phyloP scores from a whole-genome alignment of 2,113 vertebrate species.

The Zosterops pallidus region DNA sequence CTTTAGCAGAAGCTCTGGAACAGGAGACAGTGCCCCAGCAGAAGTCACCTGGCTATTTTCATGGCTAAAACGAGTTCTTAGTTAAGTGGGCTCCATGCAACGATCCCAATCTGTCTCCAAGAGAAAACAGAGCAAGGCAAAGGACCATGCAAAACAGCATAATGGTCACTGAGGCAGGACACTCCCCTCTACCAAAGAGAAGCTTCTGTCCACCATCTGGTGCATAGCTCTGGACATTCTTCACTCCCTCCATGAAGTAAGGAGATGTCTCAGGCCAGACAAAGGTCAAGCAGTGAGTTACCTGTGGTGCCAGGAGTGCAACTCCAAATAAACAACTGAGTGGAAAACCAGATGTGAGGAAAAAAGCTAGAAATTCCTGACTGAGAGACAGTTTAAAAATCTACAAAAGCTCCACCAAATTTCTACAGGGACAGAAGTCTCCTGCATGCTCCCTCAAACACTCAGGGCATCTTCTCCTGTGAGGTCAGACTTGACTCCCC shows the following conservation, averaged over 20 bases:
- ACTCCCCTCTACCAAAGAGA: neutral
- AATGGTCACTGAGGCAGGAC: neutral
- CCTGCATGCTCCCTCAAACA: neutral
- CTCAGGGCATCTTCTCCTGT: neutral
- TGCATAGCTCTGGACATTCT: neutral
- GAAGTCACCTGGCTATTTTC: neutral
- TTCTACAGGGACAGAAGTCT: neutral
- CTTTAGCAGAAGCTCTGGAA: neutral
- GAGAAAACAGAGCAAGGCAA: neutral
- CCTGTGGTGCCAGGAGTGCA: neutral
- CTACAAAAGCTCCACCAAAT: neutral
- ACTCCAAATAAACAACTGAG: neutral
- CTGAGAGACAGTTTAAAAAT: neutral
- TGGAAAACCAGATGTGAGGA: neutral
- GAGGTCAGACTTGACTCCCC: neutral
- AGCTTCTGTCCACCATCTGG: neutral
- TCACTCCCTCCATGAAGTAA: fast-evolving
- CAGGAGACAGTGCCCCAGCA: neutral
- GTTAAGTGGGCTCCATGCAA: neutral
- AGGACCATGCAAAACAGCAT: neutral
- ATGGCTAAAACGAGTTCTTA: neutral
- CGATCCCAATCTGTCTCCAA: neutral
- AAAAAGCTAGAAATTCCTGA: neutral
- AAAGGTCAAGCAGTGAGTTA: neutral
- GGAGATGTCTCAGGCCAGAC: neutral